Conservation (phyloP, 2,113 vertebrate species). For the Scophthalmus maximus region DNA sequence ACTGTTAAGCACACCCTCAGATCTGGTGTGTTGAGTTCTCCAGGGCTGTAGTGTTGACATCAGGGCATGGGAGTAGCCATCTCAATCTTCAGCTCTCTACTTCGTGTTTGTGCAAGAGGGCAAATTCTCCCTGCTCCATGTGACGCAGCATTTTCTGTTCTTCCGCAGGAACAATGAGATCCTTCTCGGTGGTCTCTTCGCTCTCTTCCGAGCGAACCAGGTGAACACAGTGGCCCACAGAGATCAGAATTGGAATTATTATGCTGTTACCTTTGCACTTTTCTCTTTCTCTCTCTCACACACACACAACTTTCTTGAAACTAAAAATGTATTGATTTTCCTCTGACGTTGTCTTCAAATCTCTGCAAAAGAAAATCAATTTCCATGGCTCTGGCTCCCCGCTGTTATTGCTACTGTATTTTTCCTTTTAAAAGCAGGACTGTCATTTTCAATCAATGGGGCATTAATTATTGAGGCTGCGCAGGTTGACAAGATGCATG, state of each 20-base stretch:
- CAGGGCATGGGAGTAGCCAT: conserved; percentile 59
- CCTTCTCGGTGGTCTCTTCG: conserved; percentile 31
- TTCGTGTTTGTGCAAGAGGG: conserved; percentile 58
- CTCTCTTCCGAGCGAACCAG: conserved; percentile 12
- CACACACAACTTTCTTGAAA: conserved; percentile 45
- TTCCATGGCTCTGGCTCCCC: conserved; percentile 35
- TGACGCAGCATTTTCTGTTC: conserved; percentile 44
- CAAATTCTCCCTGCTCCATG: conserved; percentile 34
- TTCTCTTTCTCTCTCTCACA: neutral
- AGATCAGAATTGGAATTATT: conserved; percentile 20
- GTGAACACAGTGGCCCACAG: neutral
- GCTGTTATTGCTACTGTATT: conserved; percentile 40
- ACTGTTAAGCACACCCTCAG: conserved; percentile 12
- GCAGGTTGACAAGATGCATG: conserved; percentile 58
- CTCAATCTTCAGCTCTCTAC: conserved; percentile 57
- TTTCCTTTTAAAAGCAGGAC: conserved; percentile 43
- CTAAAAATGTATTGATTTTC: conserved; percentile 52
- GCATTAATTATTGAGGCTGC: conserved; percentile 64
- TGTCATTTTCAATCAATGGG: conserved; percentile 60
- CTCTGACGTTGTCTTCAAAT: conserved; percentile 58
- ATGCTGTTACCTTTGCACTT: neutral
- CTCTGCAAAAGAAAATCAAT: conserved; percentile 49
- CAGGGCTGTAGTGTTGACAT: conserved; percentile 45
- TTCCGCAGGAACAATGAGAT: conserved; percentile 49
- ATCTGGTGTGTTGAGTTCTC: conserved; percentile 31